phyloP scores from a whole-genome alignment of 2,888 invertebrate species.

The Tenthredo mesomela region DNA sequence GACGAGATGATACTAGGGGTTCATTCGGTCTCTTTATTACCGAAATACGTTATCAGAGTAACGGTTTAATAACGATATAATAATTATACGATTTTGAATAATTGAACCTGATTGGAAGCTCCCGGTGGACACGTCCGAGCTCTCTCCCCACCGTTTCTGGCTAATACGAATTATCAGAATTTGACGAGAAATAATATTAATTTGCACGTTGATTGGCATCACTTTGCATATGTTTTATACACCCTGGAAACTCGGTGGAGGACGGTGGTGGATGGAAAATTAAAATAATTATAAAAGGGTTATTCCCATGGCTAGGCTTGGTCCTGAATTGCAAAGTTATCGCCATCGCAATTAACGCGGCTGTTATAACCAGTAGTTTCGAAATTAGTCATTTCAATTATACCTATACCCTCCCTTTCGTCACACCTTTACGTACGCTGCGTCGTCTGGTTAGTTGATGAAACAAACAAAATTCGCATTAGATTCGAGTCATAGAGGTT shows the following conservation, averaged over 20 bases:
- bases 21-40: neutral
- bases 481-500: neutral
- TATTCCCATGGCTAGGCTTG: constrained; percentile 6
- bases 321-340: constrained; percentile 27
- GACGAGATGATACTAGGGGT: neutral
- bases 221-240: constrained; percentile 54
- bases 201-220: constrained; percentile 66
- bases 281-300: constrained; percentile 45
- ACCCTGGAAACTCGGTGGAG: neutral
- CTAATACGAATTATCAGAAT: constrained; percentile 73
- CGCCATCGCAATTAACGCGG: neutral
- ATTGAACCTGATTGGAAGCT: constrained; percentile 42
- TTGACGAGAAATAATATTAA: constrained; percentile 69
- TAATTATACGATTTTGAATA: constrained; percentile 47
- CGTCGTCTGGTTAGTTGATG: neutral
- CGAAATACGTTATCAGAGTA: neutral
- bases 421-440: neutral
- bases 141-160: neutral
- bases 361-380: constrained; percentile 1
- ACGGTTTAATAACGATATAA: constrained; percentile 26
- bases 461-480: constrained; percentile 16
- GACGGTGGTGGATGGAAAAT: neutral
- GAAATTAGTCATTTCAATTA: constrained; percentile 25
- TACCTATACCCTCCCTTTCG: neutral
- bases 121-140: constrained; percentile 20